phyloP scores from a whole-genome alignment of 2,888 invertebrate species.

The Synergus gifuensis region DNA sequence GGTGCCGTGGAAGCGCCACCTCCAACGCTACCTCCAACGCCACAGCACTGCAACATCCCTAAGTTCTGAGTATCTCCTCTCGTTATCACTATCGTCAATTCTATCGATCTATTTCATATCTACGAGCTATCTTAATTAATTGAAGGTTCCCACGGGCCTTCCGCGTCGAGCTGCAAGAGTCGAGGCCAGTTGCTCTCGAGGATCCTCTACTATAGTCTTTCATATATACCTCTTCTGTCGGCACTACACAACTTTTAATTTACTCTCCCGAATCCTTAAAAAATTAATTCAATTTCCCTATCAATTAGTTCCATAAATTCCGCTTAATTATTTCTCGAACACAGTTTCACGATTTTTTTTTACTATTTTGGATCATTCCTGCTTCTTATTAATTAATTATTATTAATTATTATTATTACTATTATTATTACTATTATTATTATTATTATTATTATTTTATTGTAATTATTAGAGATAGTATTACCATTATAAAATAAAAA shows the following conservation, averaged over 20 bases:
- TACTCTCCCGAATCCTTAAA: not conserved
- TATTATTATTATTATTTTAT: too few relatives aligned
- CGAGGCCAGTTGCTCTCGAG: conserved; percentile 52
- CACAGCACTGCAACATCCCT: conserved; percentile 75
- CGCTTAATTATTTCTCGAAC: too few relatives aligned
- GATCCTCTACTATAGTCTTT: conserved; percentile 43
- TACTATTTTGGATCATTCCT: not conserved
- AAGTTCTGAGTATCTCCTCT: conserved; percentile 55
- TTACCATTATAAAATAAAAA: too few relatives aligned
- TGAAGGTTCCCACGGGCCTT: conserved; percentile 61
- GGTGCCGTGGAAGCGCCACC: conserved; percentile 75
- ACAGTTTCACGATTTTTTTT: not conserved
- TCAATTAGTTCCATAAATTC: not conserved
- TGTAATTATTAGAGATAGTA: too few relatives aligned
- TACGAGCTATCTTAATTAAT: conserved; percentile 70
- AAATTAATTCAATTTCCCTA: not conserved
- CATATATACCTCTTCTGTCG: conserved; percentile 1
- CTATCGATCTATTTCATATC: conserved; percentile 66
- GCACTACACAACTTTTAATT: conserved; percentile 10
- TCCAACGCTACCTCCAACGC: conserved; percentile 71
- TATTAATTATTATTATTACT: not conserved
- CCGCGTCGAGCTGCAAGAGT: conserved; percentile 40
- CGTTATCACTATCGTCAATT: conserved; percentile 65
- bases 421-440: too few relatives aligned
- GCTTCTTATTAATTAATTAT: not conserved